Conservation (phyloP, 64 coral and sea anemone genomes). For the Montipora sp. region DNA sequence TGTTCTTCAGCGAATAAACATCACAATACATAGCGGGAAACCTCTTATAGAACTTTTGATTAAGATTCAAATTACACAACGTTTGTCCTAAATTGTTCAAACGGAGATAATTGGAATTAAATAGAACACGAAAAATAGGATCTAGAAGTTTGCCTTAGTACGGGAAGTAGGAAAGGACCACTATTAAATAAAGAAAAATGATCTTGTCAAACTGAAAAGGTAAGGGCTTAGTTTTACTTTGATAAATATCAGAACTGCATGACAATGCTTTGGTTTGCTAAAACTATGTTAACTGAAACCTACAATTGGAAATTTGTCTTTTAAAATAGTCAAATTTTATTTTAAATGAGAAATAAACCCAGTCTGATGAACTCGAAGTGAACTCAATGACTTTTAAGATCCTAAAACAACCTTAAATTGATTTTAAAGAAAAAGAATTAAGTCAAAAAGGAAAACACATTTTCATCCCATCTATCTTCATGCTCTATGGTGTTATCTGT, state of each 20-base stretch:
- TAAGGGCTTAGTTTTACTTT: background rate
- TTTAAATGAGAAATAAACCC: background rate
- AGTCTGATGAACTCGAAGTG: no score
- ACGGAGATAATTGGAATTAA: background rate
- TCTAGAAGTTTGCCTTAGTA: background rate
- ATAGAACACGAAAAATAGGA: constrained; percentile 9
- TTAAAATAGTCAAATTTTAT: background rate
- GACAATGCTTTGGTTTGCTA: background rate
- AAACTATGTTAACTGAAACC: background rate
- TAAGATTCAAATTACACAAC: background rate
- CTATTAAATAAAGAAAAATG: no score
- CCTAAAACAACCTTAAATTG: background rate
- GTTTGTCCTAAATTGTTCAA: background rate
- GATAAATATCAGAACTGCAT: background rate
- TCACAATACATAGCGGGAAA: background rate
- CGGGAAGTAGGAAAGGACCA: background rate
- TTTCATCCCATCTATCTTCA: background rate
- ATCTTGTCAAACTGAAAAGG: no score
- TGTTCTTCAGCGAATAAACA: constrained; percentile 3
- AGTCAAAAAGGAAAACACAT: no score
- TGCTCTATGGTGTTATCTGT: background rate
- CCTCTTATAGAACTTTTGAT: background rate
- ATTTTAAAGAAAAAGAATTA: background rate
- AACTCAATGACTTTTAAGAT: background rate
- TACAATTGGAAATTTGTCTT: background rate